phyloP scores from a whole-genome alignment of 2,113 vertebrate genomes.

The Cathartes aura region DNA sequence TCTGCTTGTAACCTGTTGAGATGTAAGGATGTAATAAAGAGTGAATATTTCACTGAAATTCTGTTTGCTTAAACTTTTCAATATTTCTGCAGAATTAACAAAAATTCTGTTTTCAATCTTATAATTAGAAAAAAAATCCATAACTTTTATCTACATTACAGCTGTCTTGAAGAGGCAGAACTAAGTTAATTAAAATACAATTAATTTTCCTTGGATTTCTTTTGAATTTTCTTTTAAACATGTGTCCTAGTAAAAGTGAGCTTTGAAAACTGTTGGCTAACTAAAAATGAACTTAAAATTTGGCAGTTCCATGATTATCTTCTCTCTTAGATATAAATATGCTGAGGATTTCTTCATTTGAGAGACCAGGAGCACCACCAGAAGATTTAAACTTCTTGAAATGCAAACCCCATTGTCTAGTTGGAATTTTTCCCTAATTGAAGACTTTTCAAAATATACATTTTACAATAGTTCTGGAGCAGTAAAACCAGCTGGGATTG shows the following conservation, averaged over 20 bases:
- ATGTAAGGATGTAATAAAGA: background rate
- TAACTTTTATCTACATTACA: background rate
- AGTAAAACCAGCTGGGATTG: background rate
- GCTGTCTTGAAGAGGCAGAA: background rate
- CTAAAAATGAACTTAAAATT: background rate
- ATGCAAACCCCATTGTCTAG: background rate
- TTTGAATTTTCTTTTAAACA: background rate
- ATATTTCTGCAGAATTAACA: background rate
- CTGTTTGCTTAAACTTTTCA: background rate
- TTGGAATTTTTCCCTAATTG: background rate
- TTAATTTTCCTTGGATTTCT: background rate
- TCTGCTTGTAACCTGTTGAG: background rate
- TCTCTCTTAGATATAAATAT: background rate
- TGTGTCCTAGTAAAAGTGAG: background rate
- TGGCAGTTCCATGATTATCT: background rate
- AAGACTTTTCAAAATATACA: background rate
- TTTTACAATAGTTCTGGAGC: slow-evolving; percentile 7
- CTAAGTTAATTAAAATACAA: background rate
- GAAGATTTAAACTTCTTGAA: background rate
- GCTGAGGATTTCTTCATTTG: background rate
- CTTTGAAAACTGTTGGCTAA: background rate
- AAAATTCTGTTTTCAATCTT: background rate
- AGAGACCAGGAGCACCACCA: background rate
- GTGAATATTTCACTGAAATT: background rate
- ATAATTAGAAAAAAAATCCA: slow-evolving; percentile 3